phyloP scores from a whole-genome alignment of 1,140 invertebrate species.

The Adoxophyes honmai region DNA sequence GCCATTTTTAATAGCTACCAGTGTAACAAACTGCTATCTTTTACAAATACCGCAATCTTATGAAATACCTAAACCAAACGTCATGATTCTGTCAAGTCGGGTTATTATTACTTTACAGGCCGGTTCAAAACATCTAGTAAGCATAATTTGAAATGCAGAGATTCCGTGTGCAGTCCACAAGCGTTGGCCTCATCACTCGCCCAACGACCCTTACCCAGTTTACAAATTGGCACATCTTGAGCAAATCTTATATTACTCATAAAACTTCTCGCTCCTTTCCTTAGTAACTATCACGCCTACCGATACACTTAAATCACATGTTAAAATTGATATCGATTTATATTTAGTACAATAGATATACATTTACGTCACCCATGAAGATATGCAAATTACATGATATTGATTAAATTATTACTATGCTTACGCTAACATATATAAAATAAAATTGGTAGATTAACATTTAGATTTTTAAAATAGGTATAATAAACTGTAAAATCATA shows the following conservation, averaged over 20 bases:
- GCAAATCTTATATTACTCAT: conserved; percentile 22
- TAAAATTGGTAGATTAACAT: not conserved
- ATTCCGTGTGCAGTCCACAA: conserved; percentile 18
- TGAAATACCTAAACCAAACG: no score
- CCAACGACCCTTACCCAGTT: conserved; percentile 21
- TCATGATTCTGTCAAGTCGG: no score
- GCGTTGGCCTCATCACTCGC: conserved; percentile 17
- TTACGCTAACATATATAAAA: not conserved
- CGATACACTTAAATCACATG: not conserved
- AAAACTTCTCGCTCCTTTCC: not conserved
- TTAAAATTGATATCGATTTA: not conserved
- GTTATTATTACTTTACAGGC: no score
- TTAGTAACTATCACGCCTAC: not conserved
- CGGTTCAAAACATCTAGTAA: not conserved
- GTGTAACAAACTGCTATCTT: no score
- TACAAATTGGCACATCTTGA: conserved; percentile 35
- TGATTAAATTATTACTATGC: not conserved
- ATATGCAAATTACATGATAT: conserved; percentile 8
- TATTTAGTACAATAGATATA: conserved; percentile 8
- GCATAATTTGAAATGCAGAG: conserved; percentile 2
- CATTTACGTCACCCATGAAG: not conserved
- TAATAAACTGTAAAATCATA: conserved; percentile 11
- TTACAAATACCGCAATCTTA: no score
- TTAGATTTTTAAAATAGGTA: not conserved
- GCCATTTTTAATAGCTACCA: no score